Conservation (phyloP, 2,113 vertebrate species). For the Nicator chloris region DNA sequence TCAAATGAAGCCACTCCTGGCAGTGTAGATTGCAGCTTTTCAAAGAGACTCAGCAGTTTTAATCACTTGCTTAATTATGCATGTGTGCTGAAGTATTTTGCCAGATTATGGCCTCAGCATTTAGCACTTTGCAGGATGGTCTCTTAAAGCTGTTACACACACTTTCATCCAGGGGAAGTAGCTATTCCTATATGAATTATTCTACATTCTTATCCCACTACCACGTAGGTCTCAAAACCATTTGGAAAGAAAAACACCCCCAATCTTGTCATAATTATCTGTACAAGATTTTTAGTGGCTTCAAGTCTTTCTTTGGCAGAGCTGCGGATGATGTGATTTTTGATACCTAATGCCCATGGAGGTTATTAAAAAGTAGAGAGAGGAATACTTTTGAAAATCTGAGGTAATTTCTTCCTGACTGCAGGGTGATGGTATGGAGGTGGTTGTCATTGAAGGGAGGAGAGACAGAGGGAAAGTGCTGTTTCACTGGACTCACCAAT, state of each 20-base stretch:
- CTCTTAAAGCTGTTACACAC: background rate
- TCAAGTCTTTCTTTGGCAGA: background rate
- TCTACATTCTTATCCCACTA: background rate
- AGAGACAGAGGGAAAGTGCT: background rate
- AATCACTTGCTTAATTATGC: conserved; percentile 44
- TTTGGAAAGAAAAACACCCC: background rate
- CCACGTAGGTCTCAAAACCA: fast-evolving
- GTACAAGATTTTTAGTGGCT: background rate
- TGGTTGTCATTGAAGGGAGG: background rate
- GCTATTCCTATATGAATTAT: background rate
- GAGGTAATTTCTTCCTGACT: background rate
- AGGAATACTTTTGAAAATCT: background rate
- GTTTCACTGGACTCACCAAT: conserved; percentile 81
- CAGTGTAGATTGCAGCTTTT: conserved; percentile 20
- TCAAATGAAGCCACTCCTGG: conserved; percentile 25
- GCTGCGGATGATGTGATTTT: background rate
- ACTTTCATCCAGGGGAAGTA: background rate
- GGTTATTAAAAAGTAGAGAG: background rate
- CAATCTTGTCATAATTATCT: background rate
- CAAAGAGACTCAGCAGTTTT: conserved; percentile 32
- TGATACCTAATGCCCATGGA: background rate
- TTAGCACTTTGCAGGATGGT: background rate
- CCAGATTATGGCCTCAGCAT: background rate
- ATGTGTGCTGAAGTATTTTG: background rate
- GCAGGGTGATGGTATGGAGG: background rate